Evolutionary conservation across 37 sponge, comb jelly and placozoan species (phyloP).

Genomic region (Haliclona indistincta): DNA sequence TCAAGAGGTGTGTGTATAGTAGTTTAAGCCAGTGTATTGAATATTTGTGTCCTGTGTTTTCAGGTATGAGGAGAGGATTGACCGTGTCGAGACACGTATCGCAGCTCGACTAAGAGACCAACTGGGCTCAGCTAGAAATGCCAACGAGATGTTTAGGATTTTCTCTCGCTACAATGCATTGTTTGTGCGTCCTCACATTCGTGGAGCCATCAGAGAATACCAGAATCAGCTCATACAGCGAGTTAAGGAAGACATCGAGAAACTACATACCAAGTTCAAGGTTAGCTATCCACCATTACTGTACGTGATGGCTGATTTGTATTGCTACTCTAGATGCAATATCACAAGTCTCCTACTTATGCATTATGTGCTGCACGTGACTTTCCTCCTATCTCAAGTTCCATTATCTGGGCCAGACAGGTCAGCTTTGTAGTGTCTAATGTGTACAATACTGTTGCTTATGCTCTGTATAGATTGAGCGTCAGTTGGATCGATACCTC

Average conservation of each 20-base stretch:
- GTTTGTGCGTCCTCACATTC: slow-evolving; percentile 95
- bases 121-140: slow-evolving; percentile 98
- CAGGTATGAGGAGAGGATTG: slow-evolving; percentile 96
- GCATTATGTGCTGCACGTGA: slow-evolving; percentile 80
- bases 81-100: slow-evolving; percentile 96
- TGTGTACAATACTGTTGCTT: not conserved
- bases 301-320: not conserved
- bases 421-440: slow-evolving; percentile 27
- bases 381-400: slow-evolving; percentile 94
- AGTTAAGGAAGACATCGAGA: slow-evolving; percentile 99
- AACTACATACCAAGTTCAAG: slow-evolving; percentile 97
- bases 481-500: slow-evolving; percentile 88
- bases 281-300: slow-evolving; percentile 20
- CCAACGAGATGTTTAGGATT: slow-evolving; percentile 99
- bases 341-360: slow-evolving; percentile 81
- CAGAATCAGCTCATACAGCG: slow-evolving; percentile 97
- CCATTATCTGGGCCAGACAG: slow-evolving; percentile 99
- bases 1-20: slow-evolving; percentile 71
- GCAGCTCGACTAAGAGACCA: slow-evolving; percentile 97
- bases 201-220: slow-evolving; percentile 98
- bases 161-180: slow-evolving; percentile 98
- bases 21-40: slow-evolving; percentile 2
- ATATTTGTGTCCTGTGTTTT: not conserved
- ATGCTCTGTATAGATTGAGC: slow-evolving; percentile 70
- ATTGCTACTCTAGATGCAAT: slow-evolving; percentile 68